Conservation (phyloP, 2,113 vertebrate genomes). For the Channa maculata region DNA sequence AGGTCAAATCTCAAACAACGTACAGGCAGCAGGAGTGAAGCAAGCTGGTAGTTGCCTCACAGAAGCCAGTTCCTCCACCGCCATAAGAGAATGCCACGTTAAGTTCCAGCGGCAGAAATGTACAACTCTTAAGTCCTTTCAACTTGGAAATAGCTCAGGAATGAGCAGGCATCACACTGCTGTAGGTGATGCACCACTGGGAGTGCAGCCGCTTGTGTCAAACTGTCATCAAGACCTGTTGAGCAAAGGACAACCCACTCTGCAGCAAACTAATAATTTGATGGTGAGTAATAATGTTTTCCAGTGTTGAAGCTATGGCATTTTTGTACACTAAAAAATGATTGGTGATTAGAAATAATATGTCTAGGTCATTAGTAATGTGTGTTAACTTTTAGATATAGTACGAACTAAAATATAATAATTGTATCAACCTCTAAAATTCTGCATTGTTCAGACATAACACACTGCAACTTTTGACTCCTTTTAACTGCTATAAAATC, state of each 20-base stretch:
- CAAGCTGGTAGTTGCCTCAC: neutral
- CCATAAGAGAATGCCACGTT: neutral
- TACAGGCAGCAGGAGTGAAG: neutral
- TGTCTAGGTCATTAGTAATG: too few relatives aligned
- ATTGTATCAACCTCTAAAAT: too few relatives aligned
- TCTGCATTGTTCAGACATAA: too few relatives aligned
- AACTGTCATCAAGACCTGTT: constrained; percentile 26
- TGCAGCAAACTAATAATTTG: neutral
- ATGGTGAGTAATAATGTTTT: constrained; percentile 34
- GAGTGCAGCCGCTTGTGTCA: neutral
- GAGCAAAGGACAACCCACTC: neutral
- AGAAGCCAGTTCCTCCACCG: neutral
- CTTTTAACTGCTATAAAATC: too few relatives aligned
- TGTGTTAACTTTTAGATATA: too few relatives aligned
- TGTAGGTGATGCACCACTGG: neutral
- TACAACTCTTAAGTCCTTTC: neutral
- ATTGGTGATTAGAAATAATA: too few relatives aligned
- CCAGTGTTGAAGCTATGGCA: neutral
- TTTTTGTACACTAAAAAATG: too few relatives aligned
- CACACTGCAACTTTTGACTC: too few relatives aligned
- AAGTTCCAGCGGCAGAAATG: neutral
- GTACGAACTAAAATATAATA: too few relatives aligned
- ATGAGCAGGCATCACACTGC: neutral
- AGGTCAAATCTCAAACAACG: constrained; percentile 8
- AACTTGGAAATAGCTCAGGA: neutral